Conservation (phyloP, 2,888 invertebrate genomes). For the Timema cristinae region DNA sequence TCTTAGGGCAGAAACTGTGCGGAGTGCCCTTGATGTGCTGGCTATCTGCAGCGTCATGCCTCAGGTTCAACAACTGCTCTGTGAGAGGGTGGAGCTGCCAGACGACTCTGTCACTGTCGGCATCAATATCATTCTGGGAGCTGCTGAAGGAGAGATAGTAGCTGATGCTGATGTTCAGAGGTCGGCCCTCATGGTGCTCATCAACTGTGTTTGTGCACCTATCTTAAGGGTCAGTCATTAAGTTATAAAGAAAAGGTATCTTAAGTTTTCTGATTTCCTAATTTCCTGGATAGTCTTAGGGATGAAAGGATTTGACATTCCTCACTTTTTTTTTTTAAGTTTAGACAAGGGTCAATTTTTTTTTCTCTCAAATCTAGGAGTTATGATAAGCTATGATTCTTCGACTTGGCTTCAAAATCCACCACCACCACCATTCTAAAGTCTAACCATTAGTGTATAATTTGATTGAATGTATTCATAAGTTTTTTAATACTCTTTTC, state of each 20-base stretch:
- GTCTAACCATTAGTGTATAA: not conserved
- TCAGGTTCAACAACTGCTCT: conserved; percentile 64
- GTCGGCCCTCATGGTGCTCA: conserved; percentile 83
- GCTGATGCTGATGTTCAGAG: conserved; percentile 89
- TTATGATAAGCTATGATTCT: too few relatives aligned
- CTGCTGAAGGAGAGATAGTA: conserved; percentile 88
- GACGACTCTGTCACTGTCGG: conserved; percentile 76
- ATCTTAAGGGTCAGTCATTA: conserved; percentile 62
- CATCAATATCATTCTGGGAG: conserved; percentile 74
- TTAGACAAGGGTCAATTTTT: too few relatives aligned
- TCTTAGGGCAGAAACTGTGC: conserved; percentile 70
- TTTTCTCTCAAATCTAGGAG: too few relatives aligned
- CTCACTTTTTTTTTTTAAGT: too few relatives aligned
- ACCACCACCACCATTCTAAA: too few relatives aligned
- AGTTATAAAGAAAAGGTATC: too few relatives aligned
- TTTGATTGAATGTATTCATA: not conserved
- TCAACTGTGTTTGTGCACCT: conserved; percentile 93
- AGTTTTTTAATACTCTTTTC: not conserved
- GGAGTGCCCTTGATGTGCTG: conserved; percentile 80
- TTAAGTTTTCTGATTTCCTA: not conserved
- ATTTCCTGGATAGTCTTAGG: not conserved
- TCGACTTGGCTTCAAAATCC: too few relatives aligned
- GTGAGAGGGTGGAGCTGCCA: conserved; percentile 70
- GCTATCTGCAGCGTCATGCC: conserved; percentile 89
- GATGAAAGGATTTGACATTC: not conserved